Evolutionary conservation across 30 jellyfish, hydroid and myxozoan species (phyloP), one percentile per base, ranked within the genome.

Genomic region (Pelagia noctiluca): DNA sequence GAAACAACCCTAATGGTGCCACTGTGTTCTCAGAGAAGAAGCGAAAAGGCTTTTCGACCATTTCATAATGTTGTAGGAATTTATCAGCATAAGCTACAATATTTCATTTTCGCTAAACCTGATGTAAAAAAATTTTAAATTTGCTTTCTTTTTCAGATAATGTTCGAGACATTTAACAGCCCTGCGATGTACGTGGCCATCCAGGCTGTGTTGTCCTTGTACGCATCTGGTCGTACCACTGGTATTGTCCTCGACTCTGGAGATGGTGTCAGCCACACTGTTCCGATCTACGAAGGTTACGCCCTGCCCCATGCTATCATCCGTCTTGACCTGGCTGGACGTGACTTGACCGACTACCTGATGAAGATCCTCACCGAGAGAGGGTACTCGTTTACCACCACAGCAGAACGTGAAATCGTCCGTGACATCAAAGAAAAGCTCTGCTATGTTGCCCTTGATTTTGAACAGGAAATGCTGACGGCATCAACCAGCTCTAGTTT

Each of bases 221-320:
- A 96, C 89, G 99, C 99, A 26, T 96, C 99, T 71, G 99, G 99
- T 54, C 98, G 99, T 88, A 96, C 99, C 92, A 96, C 99, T 71
- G 99, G 99, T 86, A 96, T 96, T 76, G 99, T 96, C 94, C 92
- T 96, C 75, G 99, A 96, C 63, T 96, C 99, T 49, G 99, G 99
- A 24, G 99, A 96, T 91, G 99, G 99, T 83, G 99, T 96, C 80
- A 87, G 99, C 86, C 99, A 96, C 96, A 96, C 99, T 19, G 99
- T 96, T 64, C 99, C 99, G 61, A 96, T 96, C 89, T 96, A 96
- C 71, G 99, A 96, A 75, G 99, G 99, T 76, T 96, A 96, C 91
- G 99, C 99, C 87, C 98, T 96, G 65, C 99, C 99, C 36, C 99
- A 91, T 61, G 99, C 99, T 95, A 96, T 96, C 92, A 90, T 96